phyloP scores from a whole-genome alignment of 1,140 invertebrate species.

The Pectinophora gossypiella region DNA sequence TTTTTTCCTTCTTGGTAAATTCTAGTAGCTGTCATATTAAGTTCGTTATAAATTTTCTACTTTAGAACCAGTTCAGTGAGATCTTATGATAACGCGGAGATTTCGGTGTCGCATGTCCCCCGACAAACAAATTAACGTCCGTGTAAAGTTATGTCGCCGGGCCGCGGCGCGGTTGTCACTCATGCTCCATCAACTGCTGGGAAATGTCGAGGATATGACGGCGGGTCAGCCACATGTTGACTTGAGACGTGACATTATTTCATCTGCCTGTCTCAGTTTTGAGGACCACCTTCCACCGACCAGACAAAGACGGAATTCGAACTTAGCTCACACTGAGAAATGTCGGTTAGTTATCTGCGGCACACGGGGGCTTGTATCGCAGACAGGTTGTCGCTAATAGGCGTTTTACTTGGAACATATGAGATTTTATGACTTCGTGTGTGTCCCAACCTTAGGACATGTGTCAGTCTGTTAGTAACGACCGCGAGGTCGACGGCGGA shows the following conservation, averaged over 20 bases:
- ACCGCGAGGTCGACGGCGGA: conserved; percentile 32
- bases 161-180: conserved; percentile 56
- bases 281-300: conserved; percentile 36
- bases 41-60: conserved; percentile 53
- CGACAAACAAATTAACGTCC: conserved; percentile 61
- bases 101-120: conserved; percentile 46
- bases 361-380: conserved; percentile 43
- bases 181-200: conserved; percentile 74
- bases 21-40: conserved; percentile 63
- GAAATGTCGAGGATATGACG: conserved; percentile 66
- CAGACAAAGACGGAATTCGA: conserved; percentile 56
- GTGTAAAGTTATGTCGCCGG: conserved; percentile 60
- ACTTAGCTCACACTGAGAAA: conserved; percentile 37
- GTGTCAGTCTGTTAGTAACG: conserved; percentile 44
- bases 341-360: conserved; percentile 49
- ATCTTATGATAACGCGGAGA: conserved; percentile 50
- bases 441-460: conserved; percentile 47
- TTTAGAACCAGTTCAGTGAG: conserved; percentile 49
- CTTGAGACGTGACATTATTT: conserved; percentile 56
- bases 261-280: conserved; percentile 56
- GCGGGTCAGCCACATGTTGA: conserved; percentile 70
- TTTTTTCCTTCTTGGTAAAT: conserved; percentile 39
- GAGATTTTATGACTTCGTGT: conserved; percentile 56
- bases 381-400: conserved; percentile 66
- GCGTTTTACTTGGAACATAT: conserved; percentile 60